phyloP scores from a whole-genome alignment of 2,113 vertebrate species.

The Pleuronectes platessa region DNA sequence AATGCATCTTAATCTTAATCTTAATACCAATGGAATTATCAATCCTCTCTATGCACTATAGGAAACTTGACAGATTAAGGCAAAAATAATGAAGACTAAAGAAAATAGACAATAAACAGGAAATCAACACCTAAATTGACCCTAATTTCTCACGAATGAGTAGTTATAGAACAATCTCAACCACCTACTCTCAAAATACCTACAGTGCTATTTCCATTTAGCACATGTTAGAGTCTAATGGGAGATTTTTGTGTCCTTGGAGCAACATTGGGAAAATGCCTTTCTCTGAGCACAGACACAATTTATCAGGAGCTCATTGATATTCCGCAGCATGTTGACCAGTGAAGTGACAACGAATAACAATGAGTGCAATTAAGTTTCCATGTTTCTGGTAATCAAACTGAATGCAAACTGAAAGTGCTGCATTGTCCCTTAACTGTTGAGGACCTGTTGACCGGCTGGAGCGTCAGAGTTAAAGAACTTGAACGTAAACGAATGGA shows the following conservation, averaged over 20 bases:
- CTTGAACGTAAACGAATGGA: slow-evolving; percentile 18
- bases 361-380: slow-evolving; percentile 74
- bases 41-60: background rate
- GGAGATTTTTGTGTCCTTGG: slow-evolving; percentile 55
- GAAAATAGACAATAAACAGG: background rate
- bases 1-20: no score
- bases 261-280: slow-evolving; percentile 56
- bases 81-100: slow-evolving; percentile 7
- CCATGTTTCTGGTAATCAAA: slow-evolving; percentile 74
- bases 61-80: background rate
- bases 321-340: slow-evolving; percentile 71
- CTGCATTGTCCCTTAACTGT: slow-evolving; percentile 56
- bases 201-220: slow-evolving; percentile 37
- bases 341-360: slow-evolving; percentile 76
- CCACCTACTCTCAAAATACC: slow-evolving; percentile 5
- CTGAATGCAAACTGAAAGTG: slow-evolving; percentile 57
- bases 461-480: background rate
- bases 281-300: slow-evolving; percentile 54
- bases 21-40: background rate
- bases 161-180: slow-evolving; percentile 26
- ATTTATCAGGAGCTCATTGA: slow-evolving; percentile 75
- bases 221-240: slow-evolving; percentile 45
- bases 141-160: slow-evolving; percentile 15
- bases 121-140: slow-evolving; percentile 10
- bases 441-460: slow-evolving; percentile 51